These are phyloP conservation scores for Momotus momota DNA, from an alignment of 2,797 vertebrate species.

Conservation along the genomic window DNA sequence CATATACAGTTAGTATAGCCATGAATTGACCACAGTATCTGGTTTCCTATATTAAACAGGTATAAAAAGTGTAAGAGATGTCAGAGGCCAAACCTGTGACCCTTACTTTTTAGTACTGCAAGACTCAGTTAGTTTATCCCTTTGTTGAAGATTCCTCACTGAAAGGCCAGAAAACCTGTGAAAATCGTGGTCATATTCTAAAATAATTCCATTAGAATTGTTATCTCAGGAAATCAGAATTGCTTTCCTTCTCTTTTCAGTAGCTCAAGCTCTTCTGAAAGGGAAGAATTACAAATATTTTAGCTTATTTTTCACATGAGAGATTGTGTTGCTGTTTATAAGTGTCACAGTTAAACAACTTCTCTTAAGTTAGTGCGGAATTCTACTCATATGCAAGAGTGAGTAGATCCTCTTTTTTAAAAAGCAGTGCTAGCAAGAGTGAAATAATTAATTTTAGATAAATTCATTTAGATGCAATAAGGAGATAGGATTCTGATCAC, in stretches of 20 bases:
- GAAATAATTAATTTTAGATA: background rate
- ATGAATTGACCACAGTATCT: background rate
- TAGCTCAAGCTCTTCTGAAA: background rate
- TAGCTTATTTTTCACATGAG: background rate
- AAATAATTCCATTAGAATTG: background rate
- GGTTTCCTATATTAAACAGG: background rate
- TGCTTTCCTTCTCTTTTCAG: background rate
- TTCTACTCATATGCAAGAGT: background rate
- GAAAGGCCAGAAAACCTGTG: background rate
- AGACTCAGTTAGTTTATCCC: background rate
- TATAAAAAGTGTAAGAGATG: background rate
- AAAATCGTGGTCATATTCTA: background rate
- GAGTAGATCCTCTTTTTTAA: background rate
- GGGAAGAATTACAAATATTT: background rate
- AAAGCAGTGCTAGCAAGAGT: background rate
- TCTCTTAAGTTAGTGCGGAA: background rate
- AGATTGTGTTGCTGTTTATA: background rate
- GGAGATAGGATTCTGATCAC: background rate
- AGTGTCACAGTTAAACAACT: background rate
- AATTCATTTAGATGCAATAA: background rate
- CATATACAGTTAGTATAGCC: background rate
- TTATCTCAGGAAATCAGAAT: background rate
- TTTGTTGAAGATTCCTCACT: background rate
- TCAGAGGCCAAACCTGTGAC: background rate
- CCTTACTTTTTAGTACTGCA: background rate